Percentiles rank a stretch among this genome's conserved stretches.
Evolutionary conservation across 2,113 vertebrate genomes (phyloP).

Genomic region (Marmota monax): DNA sequence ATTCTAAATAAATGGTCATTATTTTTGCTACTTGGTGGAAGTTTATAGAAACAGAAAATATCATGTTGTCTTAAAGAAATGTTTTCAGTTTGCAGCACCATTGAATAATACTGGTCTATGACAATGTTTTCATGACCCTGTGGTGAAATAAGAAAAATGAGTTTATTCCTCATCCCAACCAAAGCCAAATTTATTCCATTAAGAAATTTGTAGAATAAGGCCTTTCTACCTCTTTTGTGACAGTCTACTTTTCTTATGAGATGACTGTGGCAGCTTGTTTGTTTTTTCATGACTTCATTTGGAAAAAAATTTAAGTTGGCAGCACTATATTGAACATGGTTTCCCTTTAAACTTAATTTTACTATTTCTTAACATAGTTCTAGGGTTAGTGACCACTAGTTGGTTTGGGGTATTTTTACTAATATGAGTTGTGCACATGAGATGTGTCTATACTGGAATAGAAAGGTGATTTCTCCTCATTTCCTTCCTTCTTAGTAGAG

Average conservation of each 20-base stretch:
- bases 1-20: neutral
- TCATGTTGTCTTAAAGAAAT: neutral
- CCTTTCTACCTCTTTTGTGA: neutral
- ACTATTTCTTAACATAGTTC: neutral
- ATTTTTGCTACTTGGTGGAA: neutral
- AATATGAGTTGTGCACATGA: neutral
- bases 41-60: conserved; percentile 28
- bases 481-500: neutral
- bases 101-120: conserved; percentile 4
- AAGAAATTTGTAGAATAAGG: neutral
- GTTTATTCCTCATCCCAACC: neutral
- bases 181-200: conserved; percentile 25
- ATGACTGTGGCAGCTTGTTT: neutral
- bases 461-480: neutral
- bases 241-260: neutral
- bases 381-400: neutral
- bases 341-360: neutral
- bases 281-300: neutral
- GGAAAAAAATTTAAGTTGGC: neutral
- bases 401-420: neutral
- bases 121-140: neutral
- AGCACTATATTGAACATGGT: neutral
- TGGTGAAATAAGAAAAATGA: conserved; percentile 20
- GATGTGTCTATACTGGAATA: neutral
- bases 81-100: neutral